A percentile compares a stretch with the other conserved stretches of the same genome.
Conservation (phyloP, 1,140 invertebrate species). For the Drosophila parabipectinata region DNA sequence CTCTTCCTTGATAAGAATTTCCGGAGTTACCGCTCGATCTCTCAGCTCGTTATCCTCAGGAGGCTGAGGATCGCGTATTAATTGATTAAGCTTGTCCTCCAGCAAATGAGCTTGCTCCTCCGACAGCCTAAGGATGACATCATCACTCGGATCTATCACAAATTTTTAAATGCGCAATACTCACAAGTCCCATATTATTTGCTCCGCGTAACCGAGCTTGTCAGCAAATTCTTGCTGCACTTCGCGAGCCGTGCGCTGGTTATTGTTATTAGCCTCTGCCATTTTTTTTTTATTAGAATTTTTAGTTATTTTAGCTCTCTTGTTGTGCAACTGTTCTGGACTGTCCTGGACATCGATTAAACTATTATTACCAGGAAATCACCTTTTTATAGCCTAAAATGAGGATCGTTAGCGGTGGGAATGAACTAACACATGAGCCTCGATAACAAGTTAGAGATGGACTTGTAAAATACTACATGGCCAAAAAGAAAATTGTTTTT, state of each 20-base stretch:
- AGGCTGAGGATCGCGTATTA: slow-evolving; percentile 43
- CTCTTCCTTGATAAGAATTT: background rate
- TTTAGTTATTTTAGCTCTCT: background rate
- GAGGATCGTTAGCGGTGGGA: background rate
- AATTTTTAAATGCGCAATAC: slow-evolving; percentile 44
- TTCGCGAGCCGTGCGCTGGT: slow-evolving; percentile 31
- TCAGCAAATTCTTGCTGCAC: slow-evolving; percentile 67
- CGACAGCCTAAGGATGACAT: slow-evolving; percentile 31
- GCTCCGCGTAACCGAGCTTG: slow-evolving; percentile 38
- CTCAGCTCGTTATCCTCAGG: background rate
- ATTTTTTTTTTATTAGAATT: background rate
- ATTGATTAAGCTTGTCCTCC: slow-evolving; percentile 26
- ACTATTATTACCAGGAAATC: background rate
- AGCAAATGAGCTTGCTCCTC: slow-evolving; percentile 28
- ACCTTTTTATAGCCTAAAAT: background rate
- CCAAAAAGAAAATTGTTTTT: background rate
- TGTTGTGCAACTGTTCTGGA: background rate
- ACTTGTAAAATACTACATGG: background rate
- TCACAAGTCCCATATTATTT: slow-evolving; percentile 75
- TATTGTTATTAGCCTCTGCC: background rate
- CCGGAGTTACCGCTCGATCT: background rate
- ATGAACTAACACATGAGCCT: background rate
- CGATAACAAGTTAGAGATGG: background rate
- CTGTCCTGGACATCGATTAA: background rate
- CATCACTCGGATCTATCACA: background rate